Evolutionary conservation across 2,888 invertebrate species (phyloP), one percentile per base, ranked within the genome.

Genomic region (Agonopterix alstromeriana): DNA sequence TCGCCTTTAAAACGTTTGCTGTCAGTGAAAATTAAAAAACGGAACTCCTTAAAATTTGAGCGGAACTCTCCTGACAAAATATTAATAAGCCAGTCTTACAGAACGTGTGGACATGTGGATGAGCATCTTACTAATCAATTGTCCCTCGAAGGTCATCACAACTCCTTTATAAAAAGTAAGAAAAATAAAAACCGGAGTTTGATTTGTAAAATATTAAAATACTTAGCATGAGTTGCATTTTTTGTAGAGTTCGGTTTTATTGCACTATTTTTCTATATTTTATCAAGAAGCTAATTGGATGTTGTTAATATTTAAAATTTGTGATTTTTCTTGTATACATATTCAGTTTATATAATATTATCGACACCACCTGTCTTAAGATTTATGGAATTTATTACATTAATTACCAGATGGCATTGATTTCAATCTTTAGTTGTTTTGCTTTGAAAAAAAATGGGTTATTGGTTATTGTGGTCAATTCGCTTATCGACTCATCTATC

Each of bases 191-290:
- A 54, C 57, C 52, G 54, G 60, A 56, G 53, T 57, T 65, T 61
- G 60, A 65, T 70, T 65, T 52, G 61, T 61, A 58, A 67, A 65
- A 63, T 56, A 52, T 66, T 58, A 56, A 56, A 43, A 12, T 49
- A 35, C 35, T 43, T 1, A 17, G n/a, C 8, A 42, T 42, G 11
- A 10, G 8, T 42, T 42, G 42, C 2, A 58, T 54, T 63, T 68
- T 66, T 70, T 67, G n/a, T 38, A 3, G 38, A 9, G 10, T n/a
- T 38, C 38, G 9, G 38, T 38, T 38, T 38, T 9, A n/a, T 38
- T n/a, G 27, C 27, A 43, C 9, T 43, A 27, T 43, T 17, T 9
- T 44, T 35, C 17, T 14, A 12, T 41, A 10, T 41, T 11, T 9
- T 42, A 42, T 45, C 12, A 35, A 27, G 14, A 12, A 35, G 45